A percentile compares a stretch with the other conserved stretches of the same genome.
Evolutionary conservation across 1,140 invertebrate genomes (phyloP).

Genomic region (Conopomorpha cramerella): DNA sequence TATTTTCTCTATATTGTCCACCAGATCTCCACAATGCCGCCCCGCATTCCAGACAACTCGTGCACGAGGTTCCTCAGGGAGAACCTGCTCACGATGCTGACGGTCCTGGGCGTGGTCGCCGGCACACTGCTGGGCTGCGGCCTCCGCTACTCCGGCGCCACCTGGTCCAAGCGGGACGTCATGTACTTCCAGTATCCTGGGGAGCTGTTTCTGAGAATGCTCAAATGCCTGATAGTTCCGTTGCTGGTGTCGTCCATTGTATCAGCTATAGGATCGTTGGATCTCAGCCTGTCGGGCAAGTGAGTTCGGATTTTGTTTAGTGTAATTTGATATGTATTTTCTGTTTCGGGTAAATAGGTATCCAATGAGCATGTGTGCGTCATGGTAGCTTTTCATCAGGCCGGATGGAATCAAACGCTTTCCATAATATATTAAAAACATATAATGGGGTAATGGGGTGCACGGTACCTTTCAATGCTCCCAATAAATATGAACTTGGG

Average conservation of each 20-base stretch:
- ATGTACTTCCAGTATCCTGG: constrained; percentile 90
- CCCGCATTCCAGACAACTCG: constrained; percentile 43
- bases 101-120: constrained; percentile 77
- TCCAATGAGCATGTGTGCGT: no score
- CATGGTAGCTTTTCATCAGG: no score
- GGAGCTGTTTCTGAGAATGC: constrained; percentile 90
- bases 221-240: constrained; percentile 88
- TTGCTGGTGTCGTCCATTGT: constrained; percentile 87
- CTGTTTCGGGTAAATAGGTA: no score
- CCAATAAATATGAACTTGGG: no score
- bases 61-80: constrained; percentile 62
- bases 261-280: constrained; percentile 82
- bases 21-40: constrained; percentile 56
- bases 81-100: constrained; percentile 85
- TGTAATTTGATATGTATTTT: no score
- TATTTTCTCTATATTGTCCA: no score
- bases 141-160: constrained; percentile 63
- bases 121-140: constrained; percentile 78
- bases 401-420: no score
- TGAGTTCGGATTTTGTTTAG: constrained; percentile 19
- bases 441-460: no score
- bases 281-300: constrained; percentile 75
- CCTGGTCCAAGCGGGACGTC: constrained; percentile 74
- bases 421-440: no score
- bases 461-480: no score